Conservation (phyloP, 2,797 vertebrate genomes). For the Anguilla megastoma region DNA sequence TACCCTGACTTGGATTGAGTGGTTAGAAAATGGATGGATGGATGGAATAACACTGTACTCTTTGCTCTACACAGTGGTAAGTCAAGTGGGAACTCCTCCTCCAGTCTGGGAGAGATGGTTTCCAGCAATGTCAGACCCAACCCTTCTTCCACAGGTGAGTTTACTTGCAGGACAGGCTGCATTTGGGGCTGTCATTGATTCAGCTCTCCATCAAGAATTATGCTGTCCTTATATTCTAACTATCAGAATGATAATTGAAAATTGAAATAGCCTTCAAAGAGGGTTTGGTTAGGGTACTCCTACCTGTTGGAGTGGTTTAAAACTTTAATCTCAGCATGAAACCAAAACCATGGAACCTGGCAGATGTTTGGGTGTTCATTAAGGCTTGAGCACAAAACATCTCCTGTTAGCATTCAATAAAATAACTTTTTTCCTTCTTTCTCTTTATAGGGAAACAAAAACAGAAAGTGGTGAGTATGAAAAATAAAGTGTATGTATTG, state of each 20-base stretch:
- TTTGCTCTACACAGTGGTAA: not conserved
- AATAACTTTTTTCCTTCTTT: constrained; percentile 48
- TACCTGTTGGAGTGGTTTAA: no score
- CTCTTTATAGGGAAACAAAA: constrained; percentile 92
- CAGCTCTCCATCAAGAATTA: not conserved
- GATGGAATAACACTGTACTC: not conserved
- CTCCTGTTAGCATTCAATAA: not conserved
- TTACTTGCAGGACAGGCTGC: not conserved
- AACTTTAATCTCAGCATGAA: no score
- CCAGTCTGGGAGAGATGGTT: constrained; percentile 7
- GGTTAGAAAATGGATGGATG: no score
- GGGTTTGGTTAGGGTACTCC: no score
- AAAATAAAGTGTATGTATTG: not conserved
- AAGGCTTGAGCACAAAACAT: not conserved
- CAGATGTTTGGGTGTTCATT: not conserved
- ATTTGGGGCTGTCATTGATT: not conserved
- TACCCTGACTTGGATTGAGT: not conserved
- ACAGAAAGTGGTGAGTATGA: constrained; percentile 91
- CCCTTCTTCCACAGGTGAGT: constrained; percentile 4
- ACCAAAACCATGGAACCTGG: no score
- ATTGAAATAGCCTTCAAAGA: no score
- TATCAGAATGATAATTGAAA: no score
- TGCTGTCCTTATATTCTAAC: not conserved
- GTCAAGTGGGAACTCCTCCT: constrained; percentile 9
- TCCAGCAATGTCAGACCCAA: not conserved